Percentiles rank a stretch among this genome's conserved stretches.
Conservation (phyloP, 30 jellyfish, hydroid and myxozoan genomes). For the Rhopilema esculentum region DNA sequence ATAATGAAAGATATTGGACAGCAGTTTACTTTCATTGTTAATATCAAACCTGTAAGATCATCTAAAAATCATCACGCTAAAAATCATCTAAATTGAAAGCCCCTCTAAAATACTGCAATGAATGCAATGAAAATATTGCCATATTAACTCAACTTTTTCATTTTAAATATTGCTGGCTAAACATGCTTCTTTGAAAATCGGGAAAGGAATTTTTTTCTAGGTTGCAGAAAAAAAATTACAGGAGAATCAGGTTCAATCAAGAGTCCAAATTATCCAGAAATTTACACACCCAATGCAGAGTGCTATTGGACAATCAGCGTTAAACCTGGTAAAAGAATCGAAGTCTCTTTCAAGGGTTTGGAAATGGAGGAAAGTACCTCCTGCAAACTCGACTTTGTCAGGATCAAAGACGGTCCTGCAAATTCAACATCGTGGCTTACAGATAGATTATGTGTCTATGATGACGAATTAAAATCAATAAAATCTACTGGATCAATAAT, state of each 20-base stretch:
- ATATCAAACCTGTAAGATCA: too few species aligned
- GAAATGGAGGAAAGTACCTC: not conserved
- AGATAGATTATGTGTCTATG: not conserved
- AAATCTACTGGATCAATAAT: not conserved
- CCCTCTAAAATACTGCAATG: too few species aligned
- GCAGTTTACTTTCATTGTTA: too few species aligned
- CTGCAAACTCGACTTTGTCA: not conserved
- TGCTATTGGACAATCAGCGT: not conserved
- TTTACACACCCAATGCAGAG: not conserved
- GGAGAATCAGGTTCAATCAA: not conserved
- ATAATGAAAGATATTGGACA: too few species aligned
- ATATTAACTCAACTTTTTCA: too few species aligned
- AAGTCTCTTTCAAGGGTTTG: not conserved
- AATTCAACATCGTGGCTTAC: not conserved
- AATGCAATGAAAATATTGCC: too few species aligned
- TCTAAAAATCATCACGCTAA: too few species aligned
- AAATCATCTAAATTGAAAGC: too few species aligned
- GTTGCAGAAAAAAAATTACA: not conserved
- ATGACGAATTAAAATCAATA: not conserved
- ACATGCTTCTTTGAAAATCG: too few species aligned
- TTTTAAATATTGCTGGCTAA: too few species aligned
- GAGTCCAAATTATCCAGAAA: not conserved
- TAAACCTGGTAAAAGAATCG: not conserved
- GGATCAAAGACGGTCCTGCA: not conserved
- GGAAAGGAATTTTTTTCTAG: too few species aligned